A percentile compares a stretch with the other conserved stretches of the same genome.
Conservation (phyloP, 2,113 vertebrate genomes). For the Anas platyrhynchos region DNA sequence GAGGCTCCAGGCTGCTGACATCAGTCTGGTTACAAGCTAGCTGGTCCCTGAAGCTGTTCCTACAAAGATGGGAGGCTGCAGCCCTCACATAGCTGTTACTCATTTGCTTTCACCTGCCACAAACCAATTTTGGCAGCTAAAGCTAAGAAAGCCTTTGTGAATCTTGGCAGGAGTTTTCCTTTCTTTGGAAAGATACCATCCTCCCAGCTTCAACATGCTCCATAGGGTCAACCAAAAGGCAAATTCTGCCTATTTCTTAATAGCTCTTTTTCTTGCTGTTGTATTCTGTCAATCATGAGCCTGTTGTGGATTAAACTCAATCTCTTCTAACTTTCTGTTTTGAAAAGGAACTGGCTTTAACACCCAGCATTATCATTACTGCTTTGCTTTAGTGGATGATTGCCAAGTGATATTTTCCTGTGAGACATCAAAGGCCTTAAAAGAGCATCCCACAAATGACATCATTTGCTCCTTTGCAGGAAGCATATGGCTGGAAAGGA, state of each 20-base stretch:
- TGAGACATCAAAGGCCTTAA: background rate
- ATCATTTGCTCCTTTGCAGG: background rate
- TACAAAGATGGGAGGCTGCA: background rate
- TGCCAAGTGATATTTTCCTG: background rate
- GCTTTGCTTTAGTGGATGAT: background rate
- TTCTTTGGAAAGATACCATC: background rate
- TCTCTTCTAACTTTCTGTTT: background rate
- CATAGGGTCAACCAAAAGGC: background rate
- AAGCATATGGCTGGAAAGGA: background rate
- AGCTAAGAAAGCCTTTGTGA: background rate
- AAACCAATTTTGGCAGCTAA: background rate
- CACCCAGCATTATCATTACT: background rate
- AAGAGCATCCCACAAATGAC: background rate
- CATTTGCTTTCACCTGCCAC: background rate
- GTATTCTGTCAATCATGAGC: background rate
- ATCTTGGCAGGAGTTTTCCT: background rate
- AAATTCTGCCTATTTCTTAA: background rate
- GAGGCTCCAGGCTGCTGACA: background rate
- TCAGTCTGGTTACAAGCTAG: background rate
- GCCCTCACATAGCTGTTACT: background rate
- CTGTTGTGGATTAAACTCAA: background rate
- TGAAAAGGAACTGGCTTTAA: background rate
- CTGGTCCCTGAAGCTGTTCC: background rate
- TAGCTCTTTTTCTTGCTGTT: background rate
- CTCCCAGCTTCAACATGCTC: background rate